Percentiles rank a stretch among this genome's conserved stretches.
Evolutionary conservation across 2,888 invertebrate species (phyloP).

Genomic region (Heliconius ismenius): DNA sequence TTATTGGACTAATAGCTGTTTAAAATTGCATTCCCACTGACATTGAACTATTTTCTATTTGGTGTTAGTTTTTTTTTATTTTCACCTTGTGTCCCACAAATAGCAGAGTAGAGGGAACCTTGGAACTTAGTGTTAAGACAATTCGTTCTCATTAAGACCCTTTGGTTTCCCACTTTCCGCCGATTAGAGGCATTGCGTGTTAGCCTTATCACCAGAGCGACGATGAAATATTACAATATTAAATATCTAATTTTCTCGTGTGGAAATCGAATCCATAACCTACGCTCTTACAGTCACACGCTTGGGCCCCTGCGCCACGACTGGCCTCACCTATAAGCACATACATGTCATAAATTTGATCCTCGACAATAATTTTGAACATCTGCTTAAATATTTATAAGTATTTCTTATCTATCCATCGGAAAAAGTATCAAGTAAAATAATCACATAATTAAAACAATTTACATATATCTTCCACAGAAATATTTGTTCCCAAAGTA

Average conservation of each 20-base stretch:
- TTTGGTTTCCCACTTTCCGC: neutral
- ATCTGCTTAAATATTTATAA: too few species aligned
- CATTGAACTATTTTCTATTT: neutral
- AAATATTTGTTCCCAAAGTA: constrained; percentile 90
- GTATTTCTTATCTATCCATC: too few species aligned
- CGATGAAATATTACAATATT: neutral
- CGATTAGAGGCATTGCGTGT: neutral
- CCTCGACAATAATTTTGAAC: too few species aligned
- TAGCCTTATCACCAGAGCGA: neutral
- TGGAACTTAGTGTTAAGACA: neutral
- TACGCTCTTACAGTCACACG: neutral
- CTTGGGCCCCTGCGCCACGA: too few species aligned
- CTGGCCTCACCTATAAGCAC: too few species aligned
- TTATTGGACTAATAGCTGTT: neutral
- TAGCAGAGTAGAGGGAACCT: neutral
- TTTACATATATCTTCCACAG: constrained; percentile 59
- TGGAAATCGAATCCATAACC: neutral
- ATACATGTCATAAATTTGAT: too few species aligned
- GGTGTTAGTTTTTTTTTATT: too few species aligned
- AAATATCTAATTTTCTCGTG: neutral
- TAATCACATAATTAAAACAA: neutral
- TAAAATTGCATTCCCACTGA: neutral
- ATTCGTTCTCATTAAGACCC: neutral
- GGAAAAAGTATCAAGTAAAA: too few species aligned
- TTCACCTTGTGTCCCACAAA: neutral